phyloP scores from a whole-genome alignment of 1,140 invertebrate species.

The Drosophila burlai region DNA sequence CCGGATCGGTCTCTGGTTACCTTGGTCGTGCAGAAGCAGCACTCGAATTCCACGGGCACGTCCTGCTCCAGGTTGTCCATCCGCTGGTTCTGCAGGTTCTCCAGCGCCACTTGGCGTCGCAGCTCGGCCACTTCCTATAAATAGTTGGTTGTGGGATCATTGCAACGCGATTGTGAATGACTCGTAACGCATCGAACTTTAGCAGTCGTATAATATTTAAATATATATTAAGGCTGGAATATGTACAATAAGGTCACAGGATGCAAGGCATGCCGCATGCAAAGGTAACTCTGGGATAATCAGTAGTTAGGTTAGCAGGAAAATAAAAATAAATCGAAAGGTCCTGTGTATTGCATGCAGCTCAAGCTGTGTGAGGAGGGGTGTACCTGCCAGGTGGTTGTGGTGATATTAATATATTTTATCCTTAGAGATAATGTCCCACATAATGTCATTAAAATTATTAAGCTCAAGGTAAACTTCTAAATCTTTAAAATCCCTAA shows the following conservation, averaged over 20 bases:
- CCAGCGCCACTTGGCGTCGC: conserved; percentile 84
- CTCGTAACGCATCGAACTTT: conserved; percentile 46
- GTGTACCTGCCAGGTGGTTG: conserved; percentile 1
- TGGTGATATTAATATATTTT: not conserved
- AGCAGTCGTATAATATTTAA: conserved; percentile 27
- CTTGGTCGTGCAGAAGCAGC: conserved; percentile 98
- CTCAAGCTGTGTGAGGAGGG: conserved; percentile 35
- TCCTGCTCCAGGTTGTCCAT: conserved; percentile 91
- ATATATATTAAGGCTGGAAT: conserved; percentile 20
- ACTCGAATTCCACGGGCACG: conserved; percentile 96
- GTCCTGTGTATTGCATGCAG: conserved; percentile 19
- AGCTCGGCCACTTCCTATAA: conserved; percentile 85
- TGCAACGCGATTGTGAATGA: conserved; percentile 64
- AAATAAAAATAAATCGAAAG: not conserved
- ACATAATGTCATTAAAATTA: not conserved
- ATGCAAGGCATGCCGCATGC: conserved; percentile 38
- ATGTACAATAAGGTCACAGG: conserved; percentile 24
- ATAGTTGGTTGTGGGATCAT: conserved; percentile 64
- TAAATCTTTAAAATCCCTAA: too few species aligned
- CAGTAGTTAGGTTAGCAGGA: conserved; percentile 24
- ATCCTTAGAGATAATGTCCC: not conserved
- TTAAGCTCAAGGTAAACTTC: not conserved
- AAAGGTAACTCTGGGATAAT: conserved; percentile 15
- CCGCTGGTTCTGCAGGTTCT: conserved; percentile 85
- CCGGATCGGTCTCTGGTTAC: conserved; percentile 86